Base-by-base conservation (phyloP, 2,113 vertebrate genomes). In the Cnemophilus loriae region DNA sequence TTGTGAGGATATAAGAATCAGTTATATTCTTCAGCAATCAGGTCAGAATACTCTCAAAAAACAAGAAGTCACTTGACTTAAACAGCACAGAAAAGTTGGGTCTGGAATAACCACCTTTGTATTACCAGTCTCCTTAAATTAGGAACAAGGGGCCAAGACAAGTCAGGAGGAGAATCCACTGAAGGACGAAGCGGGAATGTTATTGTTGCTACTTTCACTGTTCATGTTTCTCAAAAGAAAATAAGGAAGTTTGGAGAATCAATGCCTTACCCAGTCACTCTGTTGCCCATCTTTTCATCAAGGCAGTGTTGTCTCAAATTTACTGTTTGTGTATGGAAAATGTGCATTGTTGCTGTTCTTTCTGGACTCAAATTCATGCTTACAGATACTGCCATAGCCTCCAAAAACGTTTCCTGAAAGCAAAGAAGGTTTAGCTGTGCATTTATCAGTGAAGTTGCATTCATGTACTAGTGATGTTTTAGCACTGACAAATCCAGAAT, bases 401-500 rank as follows among this genome's bases (percentile, higher is more conserved):
- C 69, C 57, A 76, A 79, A 88, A 56, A 20, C 20, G 16, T 35
- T 76, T 69, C 42, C 69, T 87, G 79, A 84, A 86, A 87, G 61
- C 47, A 42, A 95, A 68, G 26, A 35, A 69, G 50, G 57, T 61
- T 89, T 80, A 83, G 78, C 37, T 69, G 65, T n/a, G 61, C 61
- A 57, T 77, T 87, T 96, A 82, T 69, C 74, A 69, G 78, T 42
- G 81, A 83, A 80, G 75, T 4, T 73, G 28, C 42, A 70, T 75
- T 89, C 71, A 44, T 32, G 50, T 77, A 42, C 50, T 16, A 18
- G 55, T 28, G 73, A 91, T 87, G 87, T 74, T 86, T 91, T 74
- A 93, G 85, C 71, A 74, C 67, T 77, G 85, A 92, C 85, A 93
- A 86, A 93, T 90, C 75, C 68, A 84, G 47, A 57, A 96, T 95